Evolutionary conservation across 2,888 invertebrate species (phyloP).

Genomic region (Craniophora ligustri): DNA sequence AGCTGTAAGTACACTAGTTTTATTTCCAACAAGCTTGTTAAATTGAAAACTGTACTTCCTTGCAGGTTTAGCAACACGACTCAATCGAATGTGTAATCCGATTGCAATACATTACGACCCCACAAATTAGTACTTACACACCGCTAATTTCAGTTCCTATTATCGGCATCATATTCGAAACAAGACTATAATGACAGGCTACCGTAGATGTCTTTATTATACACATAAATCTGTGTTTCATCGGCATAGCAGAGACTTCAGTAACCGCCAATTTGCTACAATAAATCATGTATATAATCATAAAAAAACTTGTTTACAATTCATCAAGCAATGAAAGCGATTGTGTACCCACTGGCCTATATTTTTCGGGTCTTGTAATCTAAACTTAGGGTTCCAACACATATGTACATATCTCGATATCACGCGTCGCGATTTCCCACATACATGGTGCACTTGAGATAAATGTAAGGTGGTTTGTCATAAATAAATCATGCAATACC

Average conservation of each 20-base stretch:
- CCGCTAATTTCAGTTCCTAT: slow-evolving; percentile 44
- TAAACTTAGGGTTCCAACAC: slow-evolving; percentile 46
- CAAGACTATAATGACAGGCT: slow-evolving; percentile 51
- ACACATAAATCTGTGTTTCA: slow-evolving; percentile 51
- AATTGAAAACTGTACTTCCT: slow-evolving; percentile 40
- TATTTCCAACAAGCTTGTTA: slow-evolving; percentile 4
- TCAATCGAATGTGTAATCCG: slow-evolving; percentile 22
- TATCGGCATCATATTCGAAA: slow-evolving; percentile 43
- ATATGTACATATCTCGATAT: background rate
- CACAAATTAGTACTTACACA: slow-evolving; percentile 40
- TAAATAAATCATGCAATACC: background rate
- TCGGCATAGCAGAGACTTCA: slow-evolving; percentile 43
- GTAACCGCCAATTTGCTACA: slow-evolving; percentile 61
- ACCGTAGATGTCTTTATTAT: slow-evolving; percentile 54
- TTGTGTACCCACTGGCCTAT: slow-evolving; percentile 71
- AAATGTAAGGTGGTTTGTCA: slow-evolving; percentile 9
- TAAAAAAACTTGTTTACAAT: slow-evolving; percentile 73
- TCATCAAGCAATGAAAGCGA: slow-evolving; percentile 67
- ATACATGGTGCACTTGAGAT: background rate
- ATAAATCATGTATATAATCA: slow-evolving; percentile 70
- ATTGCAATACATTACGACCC: slow-evolving; percentile 39
- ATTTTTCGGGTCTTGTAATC: slow-evolving; percentile 54
- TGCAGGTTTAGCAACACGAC: slow-evolving; percentile 35
- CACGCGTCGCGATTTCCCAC: slow-evolving; percentile 3
- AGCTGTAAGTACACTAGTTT: too few relatives aligned